Base-by-base conservation (phyloP, 23 tunicate genomes). In the Styela plicata region DNA sequence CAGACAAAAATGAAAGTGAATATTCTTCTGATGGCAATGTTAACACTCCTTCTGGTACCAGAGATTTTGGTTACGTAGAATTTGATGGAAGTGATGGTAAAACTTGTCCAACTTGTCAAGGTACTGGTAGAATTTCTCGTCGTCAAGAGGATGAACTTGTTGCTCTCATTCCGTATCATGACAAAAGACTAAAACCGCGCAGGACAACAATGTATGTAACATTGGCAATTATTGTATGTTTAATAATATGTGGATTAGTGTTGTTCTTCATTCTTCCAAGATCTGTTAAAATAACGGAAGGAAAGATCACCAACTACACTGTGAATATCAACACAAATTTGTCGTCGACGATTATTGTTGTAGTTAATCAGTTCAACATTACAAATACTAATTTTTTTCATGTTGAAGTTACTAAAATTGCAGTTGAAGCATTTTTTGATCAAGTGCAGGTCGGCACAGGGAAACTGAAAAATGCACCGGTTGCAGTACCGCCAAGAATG, bases 81-180 rank as follows among this genome's bases (percentile, higher is more conserved):
- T 94, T 94, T 33, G 89, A 88, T 83, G 98, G 98, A 22, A 84
- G 83, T 30, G 96, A 83, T 74, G 96, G 96, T 27, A 80, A 87
- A 57, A 96, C 92, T 27, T 96, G 99, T 64, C 99, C 99, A 20
- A 91, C 99, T 52, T 96, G 99, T 76, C 85, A 96, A 2, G 99
- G 99, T 0, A 96, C 99, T 3, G 99, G 99, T 69, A 75, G 97
- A 70, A 89, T 96, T 52, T 87, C 99, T 0, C 91, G 85, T 74
- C 73, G 89, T 26, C 91, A 91, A 74, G 87, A 86, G 33, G 93
- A 93, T 61, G 89, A 96, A 67, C 65, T 96, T 63, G 99, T 96
- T 0, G 99, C 99, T 3, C 86, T 96, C 57, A 96, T 96, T 68
- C 99, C 99, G 23, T 96, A 96, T 74, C 85, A 91, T 63, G 99